Base-by-base conservation (phyloP, 1,140 invertebrate genomes). In the Lysiphlebus fabarum region DNA sequence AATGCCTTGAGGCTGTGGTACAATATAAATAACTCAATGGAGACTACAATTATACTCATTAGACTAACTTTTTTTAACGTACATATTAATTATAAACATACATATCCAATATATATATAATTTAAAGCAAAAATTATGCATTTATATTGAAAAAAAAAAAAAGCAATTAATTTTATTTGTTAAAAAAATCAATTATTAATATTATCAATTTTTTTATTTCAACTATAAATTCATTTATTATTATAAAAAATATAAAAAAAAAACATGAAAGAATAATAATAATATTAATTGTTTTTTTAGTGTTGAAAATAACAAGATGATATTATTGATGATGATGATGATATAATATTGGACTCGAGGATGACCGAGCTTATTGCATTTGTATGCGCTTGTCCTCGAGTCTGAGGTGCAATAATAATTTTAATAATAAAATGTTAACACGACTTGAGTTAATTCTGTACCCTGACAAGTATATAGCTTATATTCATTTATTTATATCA, bases 261-360 rank as follows among this genome's bases (percentile, higher is more conserved):
- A 54, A 26, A n/a, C 48, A 56, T 59, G 53, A 59, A 51, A 47
- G n/a, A 60, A 7, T 38, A 47, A n/a, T n/a, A n/a, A n/a, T n/a
- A n/a, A n/a, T n/a, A n/a, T n/a, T 26, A 26, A 26, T 26, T 26
- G 17, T 26, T 26, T 26, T n/a, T 26, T 26, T 4, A 26, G 2
- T 26, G 17, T 26, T 26, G 17, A 26, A 26, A 26, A 26, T 26
- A 26, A 26, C 17, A 26, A 26, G 17, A 26, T 26, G 2, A 26
- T 26, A 26, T 26, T 26, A 26, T 26, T 26, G 50, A 61, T 48
- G 47, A 56, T 49, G 41, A 63, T 34, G 47, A 56, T 49, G 41
- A 63, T 34, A 66, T 69, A 77, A 75, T 75, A 77, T 79, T 77
- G 74, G 78, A 73, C 78, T 79, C 74, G 72, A 78, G 78, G 78